phyloP scores from a whole-genome alignment of 37 sponge, comb jelly and placozoan genomes.

The Ephydatia muelleri region DNA sequence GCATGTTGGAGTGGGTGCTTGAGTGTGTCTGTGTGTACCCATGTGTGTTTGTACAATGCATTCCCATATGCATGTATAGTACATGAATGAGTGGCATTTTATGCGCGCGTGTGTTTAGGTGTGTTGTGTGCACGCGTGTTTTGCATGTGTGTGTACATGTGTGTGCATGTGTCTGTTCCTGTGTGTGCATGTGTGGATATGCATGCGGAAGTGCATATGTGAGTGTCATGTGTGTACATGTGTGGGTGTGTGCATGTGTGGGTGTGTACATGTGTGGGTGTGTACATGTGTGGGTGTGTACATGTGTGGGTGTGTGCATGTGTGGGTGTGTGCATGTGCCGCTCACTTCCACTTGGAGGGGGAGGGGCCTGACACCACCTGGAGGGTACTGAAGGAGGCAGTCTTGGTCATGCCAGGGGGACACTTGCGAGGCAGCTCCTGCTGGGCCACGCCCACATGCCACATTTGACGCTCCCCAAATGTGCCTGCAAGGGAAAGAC shows the following conservation, averaged over 20 bases:
- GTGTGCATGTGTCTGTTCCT: too few relatives aligned
- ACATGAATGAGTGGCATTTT: too few relatives aligned
- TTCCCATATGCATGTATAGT: too few relatives aligned
- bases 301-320: too few relatives aligned
- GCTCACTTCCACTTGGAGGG: constrained; percentile 79
- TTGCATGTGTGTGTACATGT: too few relatives aligned
- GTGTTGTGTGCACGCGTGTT: too few relatives aligned
- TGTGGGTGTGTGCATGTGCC: not conserved
- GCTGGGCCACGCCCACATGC: constrained; percentile 24
- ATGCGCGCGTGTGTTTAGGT: too few relatives aligned
- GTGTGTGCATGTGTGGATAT: not conserved
- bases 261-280: not conserved
- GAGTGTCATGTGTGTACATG: not conserved
- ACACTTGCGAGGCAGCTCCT: constrained; percentile 35
- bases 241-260: not conserved
- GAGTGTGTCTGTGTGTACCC: too few relatives aligned
- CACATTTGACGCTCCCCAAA: constrained; percentile 76
- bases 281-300: not conserved
- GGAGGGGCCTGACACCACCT: constrained; percentile 61
- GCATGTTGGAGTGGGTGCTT: too few relatives aligned
- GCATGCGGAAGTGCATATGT: not conserved
- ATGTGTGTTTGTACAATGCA: too few relatives aligned
- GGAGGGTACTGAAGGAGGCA: constrained; percentile 62
- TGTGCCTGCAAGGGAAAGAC: constrained; percentile 54
- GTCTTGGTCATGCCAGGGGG: constrained; percentile 50